Base-by-base conservation (phyloP, 2,888 invertebrate genomes). In the Ormyrus pomaceus region DNA sequence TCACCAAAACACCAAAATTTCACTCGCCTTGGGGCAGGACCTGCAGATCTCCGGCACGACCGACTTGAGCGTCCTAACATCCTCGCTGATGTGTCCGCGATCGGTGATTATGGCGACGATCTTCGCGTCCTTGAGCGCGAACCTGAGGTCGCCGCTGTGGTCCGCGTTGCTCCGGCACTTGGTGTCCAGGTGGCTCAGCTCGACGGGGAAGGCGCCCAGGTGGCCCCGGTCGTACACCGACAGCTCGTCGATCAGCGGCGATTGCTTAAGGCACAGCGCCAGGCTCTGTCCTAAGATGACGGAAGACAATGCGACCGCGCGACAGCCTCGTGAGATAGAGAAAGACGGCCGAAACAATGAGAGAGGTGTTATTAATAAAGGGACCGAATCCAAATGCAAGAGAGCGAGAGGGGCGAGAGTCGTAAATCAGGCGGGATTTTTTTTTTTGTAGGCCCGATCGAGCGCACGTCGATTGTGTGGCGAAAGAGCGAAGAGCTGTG, bases 61-160 rank as follows among this genome's bases (percentile, higher is more conserved):
- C 48, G 86, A 82, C 55, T 85, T 80, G n/a, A 89, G 56, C 0
- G 91, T 91, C 10, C 88, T 84, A 0, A 91, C 91, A 84, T 93
- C 93, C 13, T 85, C 84, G 48, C 87, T 92, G 86, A 95, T 93
- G 92, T 51, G 91, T 34, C 93, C 91, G 78, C 94, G 95, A 11
- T 72, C 64, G 13, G 95, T 94, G 0, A 94, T 92, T 62, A 95
- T 93, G 68, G 95, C 91, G 5, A 96, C 94, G 56, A 96, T 90
- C 84, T 95, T 93, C 3, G 94, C 92, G 56, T 92, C 86, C 8
- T 84, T 73, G 46, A 91, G 83, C 3, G 91, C 91, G 9, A 86
- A 83, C 61, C 82, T 82, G n/a, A 92, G 81, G 50, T 88, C 87
- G n/a, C 66, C 65, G 46, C 53, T 45, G 46, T 13, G 6, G 34